phyloP scores from a whole-genome alignment of 1,140 invertebrate species.

The Zaprionus africanus region DNA sequence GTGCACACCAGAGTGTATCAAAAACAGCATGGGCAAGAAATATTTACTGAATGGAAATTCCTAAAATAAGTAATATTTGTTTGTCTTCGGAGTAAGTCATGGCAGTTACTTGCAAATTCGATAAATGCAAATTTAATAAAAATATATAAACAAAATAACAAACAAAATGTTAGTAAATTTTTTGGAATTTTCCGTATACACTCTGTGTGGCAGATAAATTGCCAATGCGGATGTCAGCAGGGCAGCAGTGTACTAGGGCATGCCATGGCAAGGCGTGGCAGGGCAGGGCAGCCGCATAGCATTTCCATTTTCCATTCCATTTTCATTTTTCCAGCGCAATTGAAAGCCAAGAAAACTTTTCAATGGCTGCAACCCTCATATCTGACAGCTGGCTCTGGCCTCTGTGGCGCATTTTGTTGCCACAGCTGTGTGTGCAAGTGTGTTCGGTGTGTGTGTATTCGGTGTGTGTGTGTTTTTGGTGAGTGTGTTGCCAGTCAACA shows the following conservation, averaged over 20 bases:
- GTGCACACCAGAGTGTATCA: not conserved
- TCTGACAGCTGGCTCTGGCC: slow-evolving; percentile 35
- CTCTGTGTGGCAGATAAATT: slow-evolving; percentile 38
- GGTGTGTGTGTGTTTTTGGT: slow-evolving; percentile 53
- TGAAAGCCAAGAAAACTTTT: slow-evolving; percentile 71
- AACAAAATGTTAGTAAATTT: slow-evolving; percentile 23
- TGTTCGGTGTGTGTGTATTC: slow-evolving; percentile 47
- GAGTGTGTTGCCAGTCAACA: slow-evolving; percentile 66
- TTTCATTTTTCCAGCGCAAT: slow-evolving; percentile 19
- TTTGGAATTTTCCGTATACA: slow-evolving; percentile 18
- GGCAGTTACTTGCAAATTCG: slow-evolving; percentile 8
- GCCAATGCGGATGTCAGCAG: slow-evolving; percentile 39
- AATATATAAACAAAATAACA: not conserved
- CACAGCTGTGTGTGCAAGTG: slow-evolving; percentile 54
- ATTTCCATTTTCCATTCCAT: slow-evolving; percentile 7
- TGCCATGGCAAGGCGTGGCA: not conserved
- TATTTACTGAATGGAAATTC: not conserved
- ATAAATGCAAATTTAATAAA: slow-evolving; percentile 17
- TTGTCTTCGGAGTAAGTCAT: slow-evolving; percentile 1
- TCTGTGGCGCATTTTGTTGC: slow-evolving; percentile 29
- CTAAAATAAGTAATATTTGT: not conserved
- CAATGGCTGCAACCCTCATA: slow-evolving; percentile 53
- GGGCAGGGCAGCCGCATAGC: not conserved
- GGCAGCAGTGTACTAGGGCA: not conserved
- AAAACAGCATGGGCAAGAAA: not conserved